Evolutionary conservation across 2,797 vertebrate genomes (phyloP).

Genomic region (Anisognathus igniventris): DNA sequence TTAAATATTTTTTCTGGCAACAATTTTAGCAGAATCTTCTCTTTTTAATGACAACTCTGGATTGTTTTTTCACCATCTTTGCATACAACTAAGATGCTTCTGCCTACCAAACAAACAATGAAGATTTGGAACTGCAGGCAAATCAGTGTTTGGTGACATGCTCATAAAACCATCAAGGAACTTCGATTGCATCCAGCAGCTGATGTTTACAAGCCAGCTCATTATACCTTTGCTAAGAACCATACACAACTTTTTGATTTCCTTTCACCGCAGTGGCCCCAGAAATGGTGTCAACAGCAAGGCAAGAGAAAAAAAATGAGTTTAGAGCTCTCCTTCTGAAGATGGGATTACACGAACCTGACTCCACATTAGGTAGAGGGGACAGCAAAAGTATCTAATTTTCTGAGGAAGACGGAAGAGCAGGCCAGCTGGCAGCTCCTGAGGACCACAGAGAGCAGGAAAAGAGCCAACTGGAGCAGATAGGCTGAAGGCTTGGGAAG

Average conservation of each 20-base stretch:
- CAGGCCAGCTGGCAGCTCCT: conserved; percentile 56
- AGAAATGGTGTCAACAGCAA: not conserved
- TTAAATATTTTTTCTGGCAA: not conserved
- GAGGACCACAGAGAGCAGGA: conserved; percentile 33
- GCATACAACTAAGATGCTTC: not conserved
- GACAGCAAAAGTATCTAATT: conserved; percentile 37
- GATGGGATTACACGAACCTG: conserved; percentile 28
- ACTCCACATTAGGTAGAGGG: not conserved
- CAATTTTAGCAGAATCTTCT: not conserved
- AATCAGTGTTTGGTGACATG: not conserved
- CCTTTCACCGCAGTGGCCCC: not conserved
- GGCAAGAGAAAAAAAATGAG: not conserved
- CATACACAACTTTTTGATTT: not conserved
- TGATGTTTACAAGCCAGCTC: not conserved
- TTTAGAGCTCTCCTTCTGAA: not conserved
- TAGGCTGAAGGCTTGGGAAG: conserved; percentile 9
- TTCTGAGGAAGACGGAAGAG: conserved; percentile 1
- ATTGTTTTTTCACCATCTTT: not conserved
- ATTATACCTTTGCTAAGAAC: not conserved
- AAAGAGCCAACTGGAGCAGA: conserved; percentile 47
- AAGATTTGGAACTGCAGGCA: not conserved
- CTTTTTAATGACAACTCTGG: not conserved
- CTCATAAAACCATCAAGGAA: not conserved
- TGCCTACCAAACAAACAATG: not conserved
- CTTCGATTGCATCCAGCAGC: not conserved